Evolutionary conservation across 1,140 invertebrate species (phyloP).

Genomic region (Elysia chlorotica): DNA sequence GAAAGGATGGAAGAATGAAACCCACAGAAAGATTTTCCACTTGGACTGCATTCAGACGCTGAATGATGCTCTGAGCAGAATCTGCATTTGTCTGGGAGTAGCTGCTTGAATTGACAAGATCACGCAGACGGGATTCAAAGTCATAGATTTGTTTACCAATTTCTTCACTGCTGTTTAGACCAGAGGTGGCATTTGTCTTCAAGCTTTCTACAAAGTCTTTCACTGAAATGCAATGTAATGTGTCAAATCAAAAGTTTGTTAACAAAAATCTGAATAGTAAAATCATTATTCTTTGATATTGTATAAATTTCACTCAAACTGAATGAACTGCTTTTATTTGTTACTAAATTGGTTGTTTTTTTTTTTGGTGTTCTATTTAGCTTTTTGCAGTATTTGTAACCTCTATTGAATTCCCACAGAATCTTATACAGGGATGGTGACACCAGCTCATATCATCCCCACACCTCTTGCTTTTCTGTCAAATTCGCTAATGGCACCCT

Average conservation of each 20-base stretch:
- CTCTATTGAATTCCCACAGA: too few species aligned
- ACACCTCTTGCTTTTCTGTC: too few species aligned
- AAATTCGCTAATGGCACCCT: too few species aligned
- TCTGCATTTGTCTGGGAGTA: constrained; percentile 25
- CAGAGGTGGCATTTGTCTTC: constrained; percentile 10
- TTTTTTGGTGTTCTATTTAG: not conserved
- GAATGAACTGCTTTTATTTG: not conserved
- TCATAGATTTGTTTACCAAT: constrained; percentile 12
- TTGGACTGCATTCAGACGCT: constrained; percentile 23
- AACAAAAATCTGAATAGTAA: too few species aligned
- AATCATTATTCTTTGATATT: too few species aligned
- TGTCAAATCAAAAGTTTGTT: too few species aligned
- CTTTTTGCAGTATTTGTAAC: too few species aligned
- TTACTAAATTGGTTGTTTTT: not conserved
- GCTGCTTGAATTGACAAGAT: constrained; percentile 32
- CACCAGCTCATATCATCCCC: too few species aligned
- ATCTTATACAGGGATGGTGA: too few species aligned
- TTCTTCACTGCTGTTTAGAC: constrained; percentile 16
- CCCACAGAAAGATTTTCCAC: constrained; percentile 26
- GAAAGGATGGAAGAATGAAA: not conserved
- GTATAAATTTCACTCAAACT: too few species aligned
- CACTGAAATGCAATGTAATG: too few species aligned
- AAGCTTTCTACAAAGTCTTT: too few species aligned
- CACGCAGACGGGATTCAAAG: constrained; percentile 28
- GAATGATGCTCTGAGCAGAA: constrained; percentile 26